Conservation (phyloP, 2,797 vertebrate species). For the Nannoperca obscura region DNA sequence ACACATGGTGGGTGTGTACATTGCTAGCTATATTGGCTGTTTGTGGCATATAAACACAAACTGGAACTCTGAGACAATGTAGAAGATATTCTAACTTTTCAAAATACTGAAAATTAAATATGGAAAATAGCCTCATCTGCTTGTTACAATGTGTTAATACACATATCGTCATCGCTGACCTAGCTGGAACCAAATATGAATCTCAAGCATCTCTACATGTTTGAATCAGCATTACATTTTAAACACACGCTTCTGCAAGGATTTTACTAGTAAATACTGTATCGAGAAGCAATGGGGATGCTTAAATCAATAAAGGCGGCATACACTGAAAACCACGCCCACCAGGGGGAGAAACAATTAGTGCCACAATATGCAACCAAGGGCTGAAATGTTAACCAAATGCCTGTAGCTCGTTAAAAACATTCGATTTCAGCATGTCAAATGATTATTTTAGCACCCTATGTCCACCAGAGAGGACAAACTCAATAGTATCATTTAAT, state of each 20-base stretch:
- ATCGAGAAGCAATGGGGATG: not conserved
- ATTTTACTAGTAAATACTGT: constrained; percentile 2
- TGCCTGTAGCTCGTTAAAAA: too few species aligned
- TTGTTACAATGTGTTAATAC: not conserved
- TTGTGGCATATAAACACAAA: constrained; percentile 3
- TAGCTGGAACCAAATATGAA: not conserved
- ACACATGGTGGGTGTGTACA: not conserved
- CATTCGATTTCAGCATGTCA: too few species aligned
- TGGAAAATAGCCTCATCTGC: not conserved
- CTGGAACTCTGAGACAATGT: not conserved
- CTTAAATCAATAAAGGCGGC: too few species aligned
- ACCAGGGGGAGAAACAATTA: too few species aligned
- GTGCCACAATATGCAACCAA: too few species aligned
- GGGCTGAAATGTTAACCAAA: too few species aligned
- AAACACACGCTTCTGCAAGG: not conserved
- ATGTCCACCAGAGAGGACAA: too few species aligned
- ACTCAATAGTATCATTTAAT: too few species aligned
- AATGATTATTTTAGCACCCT: too few species aligned
- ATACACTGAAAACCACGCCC: too few species aligned
- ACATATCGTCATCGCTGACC: constrained; percentile 9
- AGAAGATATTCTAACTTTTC: constrained; percentile 6
- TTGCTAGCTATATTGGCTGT: not conserved
- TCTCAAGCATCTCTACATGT: constrained; percentile 4
- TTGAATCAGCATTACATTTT: constrained; percentile 37
- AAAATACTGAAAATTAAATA: constrained; percentile 1